These are phyloP conservation scores for Patella caerulea DNA, from an alignment of 2,888 invertebrate species.

Conservation along the genomic window DNA sequence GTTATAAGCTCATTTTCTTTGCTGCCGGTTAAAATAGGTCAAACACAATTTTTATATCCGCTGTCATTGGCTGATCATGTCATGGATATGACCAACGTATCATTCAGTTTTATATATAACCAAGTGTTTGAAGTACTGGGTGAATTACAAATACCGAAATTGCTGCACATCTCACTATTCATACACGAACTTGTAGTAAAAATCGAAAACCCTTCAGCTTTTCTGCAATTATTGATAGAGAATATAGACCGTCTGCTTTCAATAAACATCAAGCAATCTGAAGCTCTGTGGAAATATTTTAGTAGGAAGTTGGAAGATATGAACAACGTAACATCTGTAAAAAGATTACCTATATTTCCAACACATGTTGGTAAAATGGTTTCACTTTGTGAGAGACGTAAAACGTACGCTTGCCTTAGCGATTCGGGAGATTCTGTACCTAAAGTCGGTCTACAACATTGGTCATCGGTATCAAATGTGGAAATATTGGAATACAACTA, in stretches of 20 bases:
- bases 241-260: not conserved
- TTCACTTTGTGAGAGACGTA: not conserved
- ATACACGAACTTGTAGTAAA: not conserved
- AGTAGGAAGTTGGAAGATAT: not conserved
- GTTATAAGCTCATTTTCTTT: too few species aligned
- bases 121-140: not conserved
- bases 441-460: constrained; percentile 21
- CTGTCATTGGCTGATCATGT: not conserved
- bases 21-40: too few species aligned
- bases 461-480: constrained; percentile 8
- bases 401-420: not conserved
- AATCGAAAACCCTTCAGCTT: not conserved
- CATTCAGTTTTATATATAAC: not conserved
- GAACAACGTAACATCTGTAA: not conserved
- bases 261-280: not conserved
- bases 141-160: not conserved
- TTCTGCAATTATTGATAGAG: not conserved
- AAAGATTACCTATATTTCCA: not conserved
- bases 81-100: not conserved
- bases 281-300: not conserved
- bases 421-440: not conserved
- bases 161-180: not conserved
- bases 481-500: constrained; percentile 23
- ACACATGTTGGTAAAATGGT: not conserved
- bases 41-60: not conserved